These are phyloP conservation scores for Coremacera marginata DNA, from an alignment of 2,888 invertebrate species.

Conservation along the genomic window DNA sequence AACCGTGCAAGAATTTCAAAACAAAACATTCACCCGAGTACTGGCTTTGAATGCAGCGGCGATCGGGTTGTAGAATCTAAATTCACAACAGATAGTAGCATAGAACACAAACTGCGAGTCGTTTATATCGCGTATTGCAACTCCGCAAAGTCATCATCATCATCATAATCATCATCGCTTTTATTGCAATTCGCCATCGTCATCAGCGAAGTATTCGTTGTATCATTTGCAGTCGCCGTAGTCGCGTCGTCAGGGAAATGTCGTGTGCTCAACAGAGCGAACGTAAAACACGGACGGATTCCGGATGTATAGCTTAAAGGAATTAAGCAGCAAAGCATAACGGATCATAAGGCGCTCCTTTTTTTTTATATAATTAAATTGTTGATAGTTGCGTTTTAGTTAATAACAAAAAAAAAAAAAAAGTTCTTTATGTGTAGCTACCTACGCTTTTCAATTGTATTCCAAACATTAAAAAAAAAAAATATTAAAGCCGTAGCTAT, in stretches of 20 bases:
- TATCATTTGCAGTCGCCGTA: not conserved
- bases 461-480: not conserved
- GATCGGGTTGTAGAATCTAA: not conserved
- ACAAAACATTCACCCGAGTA: not conserved
- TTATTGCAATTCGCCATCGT: not conserved
- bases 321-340: not conserved
- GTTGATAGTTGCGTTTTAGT: not conserved
- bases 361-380: constrained; percentile 5
- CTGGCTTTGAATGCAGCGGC: constrained; percentile 1
- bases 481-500: no score
- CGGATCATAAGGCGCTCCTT: not conserved
- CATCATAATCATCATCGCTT: no score
- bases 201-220: not conserved
- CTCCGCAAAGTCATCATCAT: no score
- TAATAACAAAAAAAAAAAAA: not conserved
- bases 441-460: not conserved
- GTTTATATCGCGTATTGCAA: not conserved
- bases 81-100: not conserved
- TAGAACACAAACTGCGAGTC: not conserved
- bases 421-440: not conserved
- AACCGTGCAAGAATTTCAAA: not conserved
- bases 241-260: constrained; percentile 29
- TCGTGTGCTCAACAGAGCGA: constrained; percentile 24
- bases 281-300: constrained; percentile 29
- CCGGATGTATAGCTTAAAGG: constrained; percentile 13